Base-by-base conservation (phyloP, 2,888 invertebrate genomes). In the Ramazzottius varieornatus region DNA sequence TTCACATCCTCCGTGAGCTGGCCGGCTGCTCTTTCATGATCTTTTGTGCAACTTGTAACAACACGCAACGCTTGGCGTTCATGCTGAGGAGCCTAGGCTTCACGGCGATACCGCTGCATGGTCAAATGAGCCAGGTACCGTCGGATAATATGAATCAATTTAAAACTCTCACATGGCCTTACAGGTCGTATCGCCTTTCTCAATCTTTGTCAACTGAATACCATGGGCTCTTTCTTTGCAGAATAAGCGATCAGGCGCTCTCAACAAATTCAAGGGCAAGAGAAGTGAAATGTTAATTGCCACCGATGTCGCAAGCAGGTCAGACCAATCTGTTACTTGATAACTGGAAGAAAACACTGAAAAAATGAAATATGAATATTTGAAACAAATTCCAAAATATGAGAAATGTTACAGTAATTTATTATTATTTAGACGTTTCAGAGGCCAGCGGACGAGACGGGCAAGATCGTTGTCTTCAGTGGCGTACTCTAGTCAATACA, bases 241-340 rank as follows among this genome's bases (percentile, higher is more conserved):
- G 77, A 89, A 92, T 74, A 94, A 94, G 74, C 82, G 98, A 34
- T 80, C 98, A 63, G 94, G 91, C 0, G 86, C 96, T 0, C 78
- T 98, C 29, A 92, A 91, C 71, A 98, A 98, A 79, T 99, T 98
- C 76, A 91, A 90, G 77, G 85, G 86, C 33, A 92, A 91, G 77
- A 84, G 82, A 71, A 79, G 94, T n/a, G 88, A 91, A 0, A 88
- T 98, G 71, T 80, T 99, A 1, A 89, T 98, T 66, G 96, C 96
- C 20, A 98, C 98, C 0, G 98, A 98, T 79, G 98, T 98, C 1
- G 98, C 96, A 1, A 93, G 93, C 73, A 84, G 90, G 88, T 87
- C n/a, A n/a, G 70, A 73, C 75, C 64, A 20, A 1, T 65, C 64
- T 63, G 29, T n/a, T 1, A 65, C 54, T 63, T 65, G 1, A 46